phyloP scores from a whole-genome alignment of 2,797 vertebrate genomes.

The Muraenolepis orangiensis region DNA sequence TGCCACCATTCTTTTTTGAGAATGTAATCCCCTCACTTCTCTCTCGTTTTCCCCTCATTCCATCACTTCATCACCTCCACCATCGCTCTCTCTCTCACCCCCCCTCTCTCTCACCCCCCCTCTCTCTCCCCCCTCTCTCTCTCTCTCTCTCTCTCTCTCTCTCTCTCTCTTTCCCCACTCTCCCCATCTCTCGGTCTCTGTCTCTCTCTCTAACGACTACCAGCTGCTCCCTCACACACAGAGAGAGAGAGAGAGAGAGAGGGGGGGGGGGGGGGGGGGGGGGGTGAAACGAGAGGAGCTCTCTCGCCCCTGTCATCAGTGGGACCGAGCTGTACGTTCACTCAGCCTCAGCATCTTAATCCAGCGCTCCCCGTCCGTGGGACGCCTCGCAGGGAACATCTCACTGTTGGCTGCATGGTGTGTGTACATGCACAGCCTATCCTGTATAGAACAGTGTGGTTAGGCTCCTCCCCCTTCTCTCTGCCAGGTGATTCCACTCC shows the following conservation, averaged over 20 bases:
- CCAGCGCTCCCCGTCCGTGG: not conserved
- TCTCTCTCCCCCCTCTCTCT: too few relatives aligned
- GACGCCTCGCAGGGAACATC: not conserved
- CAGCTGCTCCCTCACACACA: conserved; percentile 62
- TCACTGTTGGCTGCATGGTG: too few relatives aligned
- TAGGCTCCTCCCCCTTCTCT: not conserved
- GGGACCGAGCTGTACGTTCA: not conserved
- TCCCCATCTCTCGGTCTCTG: not conserved
- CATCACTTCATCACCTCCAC: not conserved
- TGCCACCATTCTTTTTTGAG: conserved; percentile 1
- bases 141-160: too few relatives aligned
- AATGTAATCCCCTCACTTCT: conserved; percentile 2
- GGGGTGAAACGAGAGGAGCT: not conserved
- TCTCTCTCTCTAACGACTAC: conserved; percentile 65
- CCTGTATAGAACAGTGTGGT: not conserved
- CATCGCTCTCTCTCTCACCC: not conserved
- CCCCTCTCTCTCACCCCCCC: not conserved
- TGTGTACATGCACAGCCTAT: not conserved
- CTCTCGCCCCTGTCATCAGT: not conserved
- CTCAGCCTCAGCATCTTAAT: not conserved
- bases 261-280: not conserved
- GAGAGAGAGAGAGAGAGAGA: not conserved
- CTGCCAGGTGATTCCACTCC: not conserved
- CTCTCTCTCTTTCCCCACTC: too few relatives aligned
- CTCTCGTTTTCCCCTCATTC: not conserved